Evolutionary conservation across 2,797 vertebrate genomes (phyloP), one percentile per base, ranked within the genome.

Genomic region (Sitta carolinensis): DNA sequence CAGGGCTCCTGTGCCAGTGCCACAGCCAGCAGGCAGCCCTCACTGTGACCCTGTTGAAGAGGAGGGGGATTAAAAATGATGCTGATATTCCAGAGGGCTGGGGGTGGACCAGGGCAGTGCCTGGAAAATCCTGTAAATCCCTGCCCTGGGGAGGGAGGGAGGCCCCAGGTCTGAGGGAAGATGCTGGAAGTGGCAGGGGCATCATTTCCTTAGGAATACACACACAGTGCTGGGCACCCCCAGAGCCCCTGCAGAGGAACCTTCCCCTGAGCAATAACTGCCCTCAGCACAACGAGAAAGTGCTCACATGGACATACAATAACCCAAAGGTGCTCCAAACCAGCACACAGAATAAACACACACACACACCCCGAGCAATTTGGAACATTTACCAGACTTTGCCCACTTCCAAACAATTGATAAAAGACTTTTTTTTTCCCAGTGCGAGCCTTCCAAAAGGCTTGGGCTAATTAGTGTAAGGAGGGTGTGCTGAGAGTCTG

Each of bases 181-280:
- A 8, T 6, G 47, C 29, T n/a, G 77, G 9, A 5, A 4, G 45
- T 5, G 38, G 30, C 32, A 58, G 51, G 13, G 40, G 55, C 26
- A 11, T 7, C 34, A 7, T 17, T 54, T 45, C 17, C 47, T n/a
- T 8, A 10, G 50, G 5, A 50, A 43, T 8, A 52, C 21, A 8
- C 5, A 0, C 10, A 2, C 25, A 16, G 3, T 0, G 16, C 26
- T n/a, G 34, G 1, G 13, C 13, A 0, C 54, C 45, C 69, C 82
- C 74, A 50, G 30, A 36, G 18, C 78, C 14, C 13, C 5, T 38
- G 5, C 48, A 27, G 38, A 51, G 42, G 30, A 52, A 32, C 77
- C 63, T 55, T 86, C 30, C 82, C 27, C 0, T 6, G 5, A 45
- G 43, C 43, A 9, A 21, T 19, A 45, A 45, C 19, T 45, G 3